Evolutionary conservation across 1,140 invertebrate genomes (phyloP).

Genomic region (Drosophila miranda): DNA sequence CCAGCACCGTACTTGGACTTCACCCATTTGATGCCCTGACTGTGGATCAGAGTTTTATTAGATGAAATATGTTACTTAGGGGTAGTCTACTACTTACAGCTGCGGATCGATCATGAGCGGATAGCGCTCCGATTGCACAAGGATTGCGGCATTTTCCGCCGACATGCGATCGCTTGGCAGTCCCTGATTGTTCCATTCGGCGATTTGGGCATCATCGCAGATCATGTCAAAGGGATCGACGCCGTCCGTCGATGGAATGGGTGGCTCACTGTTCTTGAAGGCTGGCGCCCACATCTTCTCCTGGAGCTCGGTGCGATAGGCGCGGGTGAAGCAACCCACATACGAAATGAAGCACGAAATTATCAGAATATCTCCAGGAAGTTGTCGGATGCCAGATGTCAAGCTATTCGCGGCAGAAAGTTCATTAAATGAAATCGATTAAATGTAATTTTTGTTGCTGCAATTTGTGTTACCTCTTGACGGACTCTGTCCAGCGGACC

Average conservation of each 20-base stretch:
- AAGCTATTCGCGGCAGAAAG: constrained; percentile 62
- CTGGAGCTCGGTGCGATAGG: constrained; percentile 91
- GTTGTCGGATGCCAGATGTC: constrained; percentile 85
- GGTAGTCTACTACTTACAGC: constrained; percentile 82
- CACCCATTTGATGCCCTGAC: constrained; percentile 98
- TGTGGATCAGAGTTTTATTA: constrained; percentile 34
- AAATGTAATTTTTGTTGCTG: background rate
- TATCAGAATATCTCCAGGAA: constrained; percentile 94
- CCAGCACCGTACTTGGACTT: constrained; percentile 90
- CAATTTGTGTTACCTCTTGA: constrained; percentile 58
- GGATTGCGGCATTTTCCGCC: constrained; percentile 96
- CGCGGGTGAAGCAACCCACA: constrained; percentile 95
- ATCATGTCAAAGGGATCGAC: constrained; percentile 92
- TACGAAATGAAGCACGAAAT: constrained; percentile 98
- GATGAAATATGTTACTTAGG: too few relatives aligned
- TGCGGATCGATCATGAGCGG: constrained; percentile 98
- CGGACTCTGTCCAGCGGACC: constrained; percentile 85
- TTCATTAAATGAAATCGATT: constrained; percentile 43
- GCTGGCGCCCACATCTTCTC: constrained; percentile 83
- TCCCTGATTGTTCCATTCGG: constrained; percentile 97
- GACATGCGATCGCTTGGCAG: constrained; percentile 96
- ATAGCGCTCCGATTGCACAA: constrained; percentile 95
- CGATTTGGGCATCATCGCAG: constrained; percentile 95
- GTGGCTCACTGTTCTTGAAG: constrained; percentile 83
- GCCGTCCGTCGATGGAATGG: constrained; percentile 90